Conservation (phyloP, 2,113 vertebrate genomes). For the Rana temporaria region DNA sequence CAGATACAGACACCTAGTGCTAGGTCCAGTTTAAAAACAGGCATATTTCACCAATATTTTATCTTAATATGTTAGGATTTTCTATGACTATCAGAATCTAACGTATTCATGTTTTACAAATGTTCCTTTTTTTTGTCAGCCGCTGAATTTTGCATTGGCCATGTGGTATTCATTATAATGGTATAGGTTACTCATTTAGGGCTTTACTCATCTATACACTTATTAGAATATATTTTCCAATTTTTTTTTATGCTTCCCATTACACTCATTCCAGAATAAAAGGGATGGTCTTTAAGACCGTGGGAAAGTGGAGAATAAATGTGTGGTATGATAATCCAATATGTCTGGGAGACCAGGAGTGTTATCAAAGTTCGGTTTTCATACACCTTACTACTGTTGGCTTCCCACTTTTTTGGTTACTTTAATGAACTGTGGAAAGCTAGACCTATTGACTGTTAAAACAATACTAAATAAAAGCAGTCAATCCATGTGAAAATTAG, state of each 20-base stretch:
- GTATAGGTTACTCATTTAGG: conserved; percentile 27
- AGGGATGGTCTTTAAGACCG: conserved; percentile 12
- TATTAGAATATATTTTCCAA: conserved; percentile 45
- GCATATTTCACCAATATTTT: background rate
- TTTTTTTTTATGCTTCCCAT: conserved; percentile 50
- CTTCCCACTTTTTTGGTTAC: background rate
- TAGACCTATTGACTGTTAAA: background rate
- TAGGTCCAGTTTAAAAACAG: background rate
- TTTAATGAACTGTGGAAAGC: background rate
- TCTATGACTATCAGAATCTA: background rate
- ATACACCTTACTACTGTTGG: conserved; percentile 3
- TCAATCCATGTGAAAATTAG: background rate
- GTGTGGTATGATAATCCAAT: conserved; percentile 50
- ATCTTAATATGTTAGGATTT: background rate
- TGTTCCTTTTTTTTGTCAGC: background rate
- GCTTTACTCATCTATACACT: conserved; percentile 44
- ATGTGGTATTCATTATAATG: conserved; percentile 42
- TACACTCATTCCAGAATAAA: conserved; percentile 34
- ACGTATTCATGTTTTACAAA: background rate
- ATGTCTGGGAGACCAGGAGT: conserved; percentile 8
- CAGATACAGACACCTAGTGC: too few relatives aligned
- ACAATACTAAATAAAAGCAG: background rate
- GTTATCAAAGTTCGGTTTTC: background rate
- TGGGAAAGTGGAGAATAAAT: conserved; percentile 45
- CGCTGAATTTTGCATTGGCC: background rate